These are phyloP conservation scores for Meriones unguiculatus DNA, from an alignment of 2,113 vertebrate genomes.

Conservation along the genomic window DNA sequence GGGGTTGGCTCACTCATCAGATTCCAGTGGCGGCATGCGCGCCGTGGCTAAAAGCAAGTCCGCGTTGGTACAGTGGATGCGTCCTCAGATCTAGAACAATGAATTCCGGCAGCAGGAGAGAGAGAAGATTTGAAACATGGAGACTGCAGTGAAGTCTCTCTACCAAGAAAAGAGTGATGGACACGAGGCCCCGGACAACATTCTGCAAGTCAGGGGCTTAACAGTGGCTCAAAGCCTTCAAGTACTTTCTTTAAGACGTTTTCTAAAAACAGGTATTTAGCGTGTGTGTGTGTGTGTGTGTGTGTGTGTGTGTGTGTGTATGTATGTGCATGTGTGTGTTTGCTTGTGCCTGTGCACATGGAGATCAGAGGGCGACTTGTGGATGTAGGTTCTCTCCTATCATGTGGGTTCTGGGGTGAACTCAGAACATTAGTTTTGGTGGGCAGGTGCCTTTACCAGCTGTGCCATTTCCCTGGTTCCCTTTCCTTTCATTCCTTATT, in stretches of 20 bases:
- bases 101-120: neutral
- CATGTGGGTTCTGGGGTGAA: neutral
- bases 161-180: neutral
- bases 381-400: neutral
- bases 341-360: neutral
- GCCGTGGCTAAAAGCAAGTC: neutral
- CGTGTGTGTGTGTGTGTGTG: neutral
- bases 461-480: neutral
- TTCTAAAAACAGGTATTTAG: neutral
- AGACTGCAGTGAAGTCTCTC: accelerated
- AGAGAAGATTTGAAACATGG: accelerated
- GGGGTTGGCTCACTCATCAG: neutral
- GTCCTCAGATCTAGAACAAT: neutral
- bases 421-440: neutral
- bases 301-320: neutral
- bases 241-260: neutral
- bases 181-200: neutral
- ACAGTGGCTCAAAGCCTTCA: neutral
- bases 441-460: neutral
- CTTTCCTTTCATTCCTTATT: neutral
- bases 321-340: neutral
- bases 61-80: neutral
- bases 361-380: neutral
- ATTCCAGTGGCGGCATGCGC: accelerated
- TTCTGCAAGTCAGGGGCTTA: neutral